phyloP scores from a whole-genome alignment of 1,140 invertebrate genomes.

The Drosophila rufa region DNA sequence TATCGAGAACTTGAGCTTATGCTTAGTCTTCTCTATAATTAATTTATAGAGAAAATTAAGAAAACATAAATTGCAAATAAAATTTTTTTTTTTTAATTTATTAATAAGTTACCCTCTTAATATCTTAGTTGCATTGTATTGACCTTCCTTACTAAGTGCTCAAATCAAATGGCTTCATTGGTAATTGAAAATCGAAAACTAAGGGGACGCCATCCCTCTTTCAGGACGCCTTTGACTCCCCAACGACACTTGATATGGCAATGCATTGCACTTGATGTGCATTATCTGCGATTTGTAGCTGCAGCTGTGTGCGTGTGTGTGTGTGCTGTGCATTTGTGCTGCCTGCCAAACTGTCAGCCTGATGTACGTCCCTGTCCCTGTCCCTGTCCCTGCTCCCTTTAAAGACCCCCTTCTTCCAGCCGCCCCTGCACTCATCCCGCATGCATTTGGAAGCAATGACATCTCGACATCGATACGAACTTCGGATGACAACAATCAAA shows the following conservation, averaged over 20 bases:
- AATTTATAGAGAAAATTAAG: too few species aligned
- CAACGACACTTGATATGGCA: slow-evolving; percentile 58
- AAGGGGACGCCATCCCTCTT: background rate
- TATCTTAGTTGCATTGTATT: too few species aligned
- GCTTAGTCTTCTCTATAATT: too few species aligned
- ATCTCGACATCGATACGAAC: slow-evolving; percentile 28
- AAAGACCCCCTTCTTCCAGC: background rate
- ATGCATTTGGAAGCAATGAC: slow-evolving; percentile 13
- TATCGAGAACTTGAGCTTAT: too few species aligned
- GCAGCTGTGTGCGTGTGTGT: slow-evolving; percentile 13
- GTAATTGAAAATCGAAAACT: too few species aligned
- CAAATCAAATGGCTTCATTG: too few species aligned
- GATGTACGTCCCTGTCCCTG: slow-evolving; percentile 17
- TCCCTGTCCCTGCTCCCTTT: background rate
- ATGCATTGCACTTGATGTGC: slow-evolving; percentile 58
- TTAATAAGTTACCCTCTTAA: too few species aligned
- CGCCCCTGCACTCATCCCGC: slow-evolving; percentile 7
- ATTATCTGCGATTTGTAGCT: slow-evolving; percentile 56
- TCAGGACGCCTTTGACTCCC: background rate
- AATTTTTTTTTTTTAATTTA: too few species aligned
- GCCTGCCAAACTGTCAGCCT: slow-evolving; percentile 42
- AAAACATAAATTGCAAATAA: too few species aligned
- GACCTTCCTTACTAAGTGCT: too few species aligned
- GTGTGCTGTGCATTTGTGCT: slow-evolving; percentile 46
- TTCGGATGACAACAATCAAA: slow-evolving; percentile 40